These are phyloP conservation scores for Danionella dracula DNA, from an alignment of 2,797 vertebrate species.

Conservation along the genomic window DNA sequence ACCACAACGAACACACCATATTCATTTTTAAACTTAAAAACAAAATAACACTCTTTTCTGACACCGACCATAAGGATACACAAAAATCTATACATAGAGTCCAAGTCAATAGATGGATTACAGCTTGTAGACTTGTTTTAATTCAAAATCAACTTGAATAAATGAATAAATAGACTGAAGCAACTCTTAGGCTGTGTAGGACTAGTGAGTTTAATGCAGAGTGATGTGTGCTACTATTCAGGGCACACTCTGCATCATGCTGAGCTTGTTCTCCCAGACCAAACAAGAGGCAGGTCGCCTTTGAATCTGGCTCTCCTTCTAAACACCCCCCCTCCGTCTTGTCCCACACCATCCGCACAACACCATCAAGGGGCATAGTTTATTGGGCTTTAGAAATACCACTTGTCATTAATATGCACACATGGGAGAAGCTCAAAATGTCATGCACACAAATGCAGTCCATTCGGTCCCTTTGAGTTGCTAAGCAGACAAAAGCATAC, in stretches of 20 bases:
- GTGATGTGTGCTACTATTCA: conserved; percentile 30
- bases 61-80: no score
- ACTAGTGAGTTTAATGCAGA: conserved; percentile 23
- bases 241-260: conserved; percentile 15
- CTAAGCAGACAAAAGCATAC: background rate
- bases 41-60: no score
- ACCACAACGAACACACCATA: no score
- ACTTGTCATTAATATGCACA: conserved; percentile 52
- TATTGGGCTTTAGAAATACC: conserved; percentile 55
- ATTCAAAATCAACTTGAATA: background rate
- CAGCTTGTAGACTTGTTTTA: no score
- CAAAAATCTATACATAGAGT: no score
- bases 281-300: conserved; percentile 49
- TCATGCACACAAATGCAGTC: conserved; percentile 50
- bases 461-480: conserved; percentile 37
- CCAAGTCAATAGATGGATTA: no score
- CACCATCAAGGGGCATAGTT: conserved; percentile 56
- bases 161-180: no score
- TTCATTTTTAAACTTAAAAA: no score
- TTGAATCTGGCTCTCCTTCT: conserved; percentile 43
- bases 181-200: background rate
- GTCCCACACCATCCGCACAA: conserved; percentile 41
- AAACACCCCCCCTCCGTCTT: conserved; percentile 34
- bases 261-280: conserved; percentile 42
- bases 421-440: conserved; percentile 38